Percentiles rank a stretch among this genome's conserved stretches.
These are phyloP conservation scores for Neosalanx taihuensis DNA, from an alignment of 2,797 vertebrate genomes.

Conservation along the genomic window DNA sequence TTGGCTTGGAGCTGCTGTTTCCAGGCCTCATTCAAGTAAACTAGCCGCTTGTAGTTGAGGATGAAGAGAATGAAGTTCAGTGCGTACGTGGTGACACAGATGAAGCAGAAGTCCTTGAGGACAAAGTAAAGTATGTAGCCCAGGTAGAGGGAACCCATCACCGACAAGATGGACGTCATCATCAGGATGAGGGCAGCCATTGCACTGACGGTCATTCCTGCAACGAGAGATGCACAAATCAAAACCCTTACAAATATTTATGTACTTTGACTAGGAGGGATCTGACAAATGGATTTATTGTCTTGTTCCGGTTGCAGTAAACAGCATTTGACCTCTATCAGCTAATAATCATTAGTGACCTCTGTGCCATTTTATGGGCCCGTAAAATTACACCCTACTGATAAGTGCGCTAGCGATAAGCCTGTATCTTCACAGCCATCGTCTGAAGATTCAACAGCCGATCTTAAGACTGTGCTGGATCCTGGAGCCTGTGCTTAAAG, in stretches of 20 bases:
- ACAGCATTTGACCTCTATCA: background rate
- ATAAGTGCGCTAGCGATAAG: background rate
- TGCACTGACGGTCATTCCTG: slow-evolving; percentile 97
- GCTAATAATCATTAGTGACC: background rate
- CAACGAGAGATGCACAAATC: slow-evolving; percentile 55
- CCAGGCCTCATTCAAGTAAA: slow-evolving; percentile 99
- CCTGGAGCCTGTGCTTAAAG: slow-evolving; percentile 12
- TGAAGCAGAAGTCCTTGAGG: slow-evolving; percentile 97
- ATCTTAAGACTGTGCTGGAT: slow-evolving; percentile 17
- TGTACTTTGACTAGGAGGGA: background rate
- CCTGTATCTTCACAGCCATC: background rate
- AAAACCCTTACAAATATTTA: slow-evolving; percentile 17
- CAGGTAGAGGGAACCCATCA: slow-evolving; percentile 94
- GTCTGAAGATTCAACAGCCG: slow-evolving; percentile 1
- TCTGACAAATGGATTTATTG: background rate
- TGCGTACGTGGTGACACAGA: slow-evolving; percentile 91
- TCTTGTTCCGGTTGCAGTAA: background rate
- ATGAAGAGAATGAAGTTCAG: slow-evolving; percentile 99
- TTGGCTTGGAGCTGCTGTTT: slow-evolving; percentile 94
- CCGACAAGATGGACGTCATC: slow-evolving; percentile 96
- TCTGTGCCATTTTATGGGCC: background rate
- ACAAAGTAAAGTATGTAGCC: slow-evolving; percentile 99
- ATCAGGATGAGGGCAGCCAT: slow-evolving; percentile 97
- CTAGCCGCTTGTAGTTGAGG: slow-evolving; percentile 99
- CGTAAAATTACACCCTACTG: background rate